These are phyloP conservation scores for Trachemys scripta DNA, from an alignment of 2,113 vertebrate genomes.

Conservation along the genomic window DNA sequence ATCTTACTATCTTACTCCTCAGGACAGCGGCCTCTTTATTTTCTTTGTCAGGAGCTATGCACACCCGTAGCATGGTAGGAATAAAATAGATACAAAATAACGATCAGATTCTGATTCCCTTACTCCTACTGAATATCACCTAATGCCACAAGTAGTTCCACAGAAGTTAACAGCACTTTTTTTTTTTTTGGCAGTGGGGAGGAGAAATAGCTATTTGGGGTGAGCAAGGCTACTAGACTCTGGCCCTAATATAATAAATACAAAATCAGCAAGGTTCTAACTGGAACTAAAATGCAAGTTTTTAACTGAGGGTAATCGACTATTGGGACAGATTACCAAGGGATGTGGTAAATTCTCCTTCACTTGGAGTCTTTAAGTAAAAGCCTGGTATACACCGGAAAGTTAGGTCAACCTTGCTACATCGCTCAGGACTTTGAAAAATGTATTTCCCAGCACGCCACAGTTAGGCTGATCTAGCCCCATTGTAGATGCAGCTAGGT, in stretches of 20 bases:
- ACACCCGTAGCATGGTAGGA: neutral
- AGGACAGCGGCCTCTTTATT: neutral
- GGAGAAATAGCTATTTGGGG: neutral
- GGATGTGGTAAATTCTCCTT: slow-evolving; percentile 15
- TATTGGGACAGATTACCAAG: slow-evolving; percentile 20
- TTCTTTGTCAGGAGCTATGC: neutral
- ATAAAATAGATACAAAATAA: neutral
- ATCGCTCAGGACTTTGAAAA: neutral
- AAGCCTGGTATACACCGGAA: neutral
- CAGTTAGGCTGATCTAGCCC: neutral
- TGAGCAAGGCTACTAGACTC: neutral
- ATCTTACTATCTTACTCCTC: neutral
- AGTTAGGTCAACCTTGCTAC: neutral
- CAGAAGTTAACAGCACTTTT: neutral
- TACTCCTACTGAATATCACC: neutral
- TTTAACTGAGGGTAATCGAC: slow-evolving; percentile 4
- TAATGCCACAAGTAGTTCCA: neutral
- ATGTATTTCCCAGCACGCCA: neutral
- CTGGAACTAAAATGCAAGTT: neutral
- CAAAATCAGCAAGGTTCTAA: slow-evolving; percentile 18
- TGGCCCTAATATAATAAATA: slow-evolving; percentile 25
- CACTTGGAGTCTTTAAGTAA: slow-evolving; percentile 33
- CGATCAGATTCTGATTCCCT: neutral
- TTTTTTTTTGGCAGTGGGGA: neutral
- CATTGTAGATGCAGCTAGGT: neutral